phyloP scores from a whole-genome alignment of 2,888 invertebrate genomes.

The Biston stratarius region DNA sequence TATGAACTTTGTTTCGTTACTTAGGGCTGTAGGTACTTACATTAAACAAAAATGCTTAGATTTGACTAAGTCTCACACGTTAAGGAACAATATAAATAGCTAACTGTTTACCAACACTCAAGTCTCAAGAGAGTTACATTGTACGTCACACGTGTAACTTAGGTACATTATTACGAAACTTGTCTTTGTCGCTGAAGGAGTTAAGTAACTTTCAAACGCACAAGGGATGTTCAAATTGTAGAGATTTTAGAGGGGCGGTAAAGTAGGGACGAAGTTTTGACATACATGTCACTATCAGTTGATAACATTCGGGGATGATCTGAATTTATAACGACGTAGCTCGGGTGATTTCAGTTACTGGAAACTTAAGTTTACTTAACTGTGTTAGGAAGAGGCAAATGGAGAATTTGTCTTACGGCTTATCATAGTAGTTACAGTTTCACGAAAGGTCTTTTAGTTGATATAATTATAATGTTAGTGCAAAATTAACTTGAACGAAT shows the following conservation, averaged over 20 bases:
- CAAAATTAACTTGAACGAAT: too few relatives aligned
- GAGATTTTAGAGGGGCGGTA: slow-evolving; percentile 63
- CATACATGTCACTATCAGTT: slow-evolving; percentile 82
- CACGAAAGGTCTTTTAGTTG: background rate
- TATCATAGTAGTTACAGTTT: background rate
- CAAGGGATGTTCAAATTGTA: slow-evolving; percentile 72
- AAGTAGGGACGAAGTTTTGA: slow-evolving; percentile 76
- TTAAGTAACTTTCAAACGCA: slow-evolving; percentile 77
- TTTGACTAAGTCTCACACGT: too few relatives aligned
- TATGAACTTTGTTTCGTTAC: too few relatives aligned
- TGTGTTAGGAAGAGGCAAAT: slow-evolving; percentile 20
- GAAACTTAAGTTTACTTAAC: slow-evolving; percentile 22
- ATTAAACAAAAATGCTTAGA: too few relatives aligned
- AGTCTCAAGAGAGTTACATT: slow-evolving; percentile 40
- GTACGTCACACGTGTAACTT: slow-evolving; percentile 38
- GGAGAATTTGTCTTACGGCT: slow-evolving; percentile 9
- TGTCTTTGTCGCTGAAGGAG: slow-evolving; percentile 62
- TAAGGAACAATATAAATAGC: background rate
- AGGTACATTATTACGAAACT: slow-evolving; percentile 56
- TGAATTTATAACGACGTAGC: slow-evolving; percentile 68
- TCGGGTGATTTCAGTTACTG: slow-evolving; percentile 28
- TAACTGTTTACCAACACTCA: slow-evolving; percentile 17
- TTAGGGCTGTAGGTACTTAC: too few relatives aligned
- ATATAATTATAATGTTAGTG: too few relatives aligned
- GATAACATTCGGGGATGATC: slow-evolving; percentile 71